Base-by-base conservation (phyloP, 2,113 vertebrate species). In the Pelusios castaneus region DNA sequence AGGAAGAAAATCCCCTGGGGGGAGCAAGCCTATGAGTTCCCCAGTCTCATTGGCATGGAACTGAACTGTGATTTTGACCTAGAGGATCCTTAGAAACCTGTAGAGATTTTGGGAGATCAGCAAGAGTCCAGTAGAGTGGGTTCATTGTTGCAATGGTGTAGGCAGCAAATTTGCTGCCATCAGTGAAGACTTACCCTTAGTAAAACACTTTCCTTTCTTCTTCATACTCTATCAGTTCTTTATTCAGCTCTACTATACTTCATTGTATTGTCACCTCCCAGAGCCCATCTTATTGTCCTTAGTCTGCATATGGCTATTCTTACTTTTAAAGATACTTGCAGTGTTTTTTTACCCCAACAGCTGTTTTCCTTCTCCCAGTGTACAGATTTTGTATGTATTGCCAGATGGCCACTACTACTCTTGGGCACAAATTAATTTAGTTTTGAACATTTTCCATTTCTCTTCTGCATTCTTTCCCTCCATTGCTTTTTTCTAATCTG, bases 401-500 rank as follows among this genome's bases (percentile, higher is more conserved):
- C 93, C 95, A 97, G 88, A 95, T 94, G 95, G 95, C 41, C 83
- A 85, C 19, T 38, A 90, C 93, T 77, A 49, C 91, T 91, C 83
- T 93, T 75, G 76, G 49, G 52, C 49, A 80, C 81, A 19, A 73
- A 88, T 81, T 90, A 95, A 91, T 97, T 95, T 75, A 95, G n/a
- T 60, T 38, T 38, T 86, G 43, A 93, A 88, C 6, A 75, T 78
- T 92, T 89, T 49, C 43, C 16, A 86, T 95, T 94, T 96, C 94
- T 86, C 89, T 92, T 76, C 82, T 88, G 95, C 91, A 80, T 94
- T 29, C 86, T 83, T 83, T 92, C 25, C 49, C 49, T 96, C 77
- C 80, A 58, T 16, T 90, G 58, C 8, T 31, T 83, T 89, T n/a
- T 95, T 82, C 22, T 55, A 91, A 95, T 92, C 95, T 88, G 84